These are phyloP conservation scores for Bibio marci DNA, from an alignment of 2,888 invertebrate species.

Conservation along the genomic window DNA sequence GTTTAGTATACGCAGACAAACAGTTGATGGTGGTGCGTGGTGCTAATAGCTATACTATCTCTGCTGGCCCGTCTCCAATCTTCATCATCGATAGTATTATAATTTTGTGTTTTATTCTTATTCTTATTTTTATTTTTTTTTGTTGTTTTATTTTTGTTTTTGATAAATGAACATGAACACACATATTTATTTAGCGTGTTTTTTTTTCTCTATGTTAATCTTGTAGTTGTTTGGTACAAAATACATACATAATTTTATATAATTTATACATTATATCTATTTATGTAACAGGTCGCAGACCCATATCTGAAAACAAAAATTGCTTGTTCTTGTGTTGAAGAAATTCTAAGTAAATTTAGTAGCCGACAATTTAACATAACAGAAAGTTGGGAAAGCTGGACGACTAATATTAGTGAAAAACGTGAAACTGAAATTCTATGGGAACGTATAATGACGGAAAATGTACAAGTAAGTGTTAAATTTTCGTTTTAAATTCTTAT, in stretches of 20 bases:
- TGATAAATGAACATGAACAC: no score
- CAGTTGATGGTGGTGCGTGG: no score
- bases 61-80: conserved; percentile 1
- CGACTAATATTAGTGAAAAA: conserved; percentile 42
- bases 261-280: conserved; percentile 16
- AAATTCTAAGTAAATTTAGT: conserved; percentile 47
- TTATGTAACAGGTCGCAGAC: conserved; percentile 39
- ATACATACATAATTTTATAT: neutral
- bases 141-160: neutral
- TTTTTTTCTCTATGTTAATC: no score
- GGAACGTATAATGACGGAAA: conserved; percentile 42
- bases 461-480: conserved; percentile 41
- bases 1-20: no score
- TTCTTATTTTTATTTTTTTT: neutral
- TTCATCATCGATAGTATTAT: neutral
- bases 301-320: conserved; percentile 49
- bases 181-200: no score
- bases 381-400: conserved; percentile 54
- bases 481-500: neutral
- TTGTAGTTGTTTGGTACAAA: neutral
- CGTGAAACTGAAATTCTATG: conserved; percentile 32
- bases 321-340: conserved; percentile 47
- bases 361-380: conserved; percentile 45
- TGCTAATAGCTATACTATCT: no score
- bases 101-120: neutral